Evolutionary conservation across 2,797 vertebrate species (phyloP), one percentile per base, ranked within the genome.

Genomic region (Salmo trutta): DNA sequence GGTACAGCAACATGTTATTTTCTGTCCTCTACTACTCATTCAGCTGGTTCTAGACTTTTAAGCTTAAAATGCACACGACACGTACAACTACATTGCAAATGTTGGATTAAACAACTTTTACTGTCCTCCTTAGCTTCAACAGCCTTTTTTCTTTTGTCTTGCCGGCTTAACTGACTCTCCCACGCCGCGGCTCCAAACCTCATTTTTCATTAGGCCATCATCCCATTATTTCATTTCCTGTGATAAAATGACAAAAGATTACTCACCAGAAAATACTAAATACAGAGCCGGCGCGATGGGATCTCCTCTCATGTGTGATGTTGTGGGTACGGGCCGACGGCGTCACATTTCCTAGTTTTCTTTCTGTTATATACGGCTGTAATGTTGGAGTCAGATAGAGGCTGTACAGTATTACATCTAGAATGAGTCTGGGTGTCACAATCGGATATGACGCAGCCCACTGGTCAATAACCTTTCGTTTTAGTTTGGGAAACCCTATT

Each of bases 201-300:
- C 89, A 88, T 92, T 92, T 91, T 91, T 93, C 91, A 92, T 91
- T 91, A 93, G 87, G 91, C 85, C 88, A 90, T 91, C 87, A 87
- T 84, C 88, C 91, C 90, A 92, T 92, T 93, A 92, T 93, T 91
- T 92, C 84, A 91, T 89, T 91, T 89, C 88, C 90, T 89, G 91
- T 92, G 91, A 93, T 93, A 93, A 91, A 93, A 91, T 89, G 91
- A 93, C 91, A 92, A 91, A 91, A 91, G 90, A 93, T 93, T 93
- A 92, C 91, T 92, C 91, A 91, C 78, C 86, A 91, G 90, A 91
- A 62, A 93, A 92, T 93, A 92, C 90, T 90, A 93, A 92, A 92
- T 92, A 92, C 90, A 91, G 89, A 88, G 87, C 79, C 2, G 84
- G 82, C 83, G 88, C 85, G 91, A 93, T 93, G 91, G 91, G 89